These are phyloP conservation scores for Zelleria hepariella DNA, from an alignment of 2,888 invertebrate species.

Conservation along the genomic window DNA sequence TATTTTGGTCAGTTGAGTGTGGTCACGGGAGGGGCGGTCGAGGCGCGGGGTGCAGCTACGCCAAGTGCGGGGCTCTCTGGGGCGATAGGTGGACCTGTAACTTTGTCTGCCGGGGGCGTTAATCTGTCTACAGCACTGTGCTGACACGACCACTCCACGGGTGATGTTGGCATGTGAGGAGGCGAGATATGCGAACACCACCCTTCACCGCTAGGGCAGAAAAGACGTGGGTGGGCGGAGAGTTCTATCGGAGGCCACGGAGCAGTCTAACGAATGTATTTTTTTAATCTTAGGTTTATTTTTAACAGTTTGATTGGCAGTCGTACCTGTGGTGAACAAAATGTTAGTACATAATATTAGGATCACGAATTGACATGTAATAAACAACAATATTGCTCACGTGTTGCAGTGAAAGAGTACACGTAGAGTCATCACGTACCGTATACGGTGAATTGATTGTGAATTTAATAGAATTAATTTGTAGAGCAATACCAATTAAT, in stretches of 20 bases:
- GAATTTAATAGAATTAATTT: constrained; percentile 7
- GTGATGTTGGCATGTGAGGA: constrained; percentile 14
- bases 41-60: constrained; percentile 23
- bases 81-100: constrained; percentile 51
- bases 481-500: neutral
- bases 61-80: constrained; percentile 51
- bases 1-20: neutral
- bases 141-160: constrained; percentile 3
- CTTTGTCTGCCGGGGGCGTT: constrained; percentile 65
- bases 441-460: neutral
- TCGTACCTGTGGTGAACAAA: constrained; percentile 54
- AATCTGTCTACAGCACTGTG: constrained; percentile 30
- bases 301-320: constrained; percentile 26
- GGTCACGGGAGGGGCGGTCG: neutral
- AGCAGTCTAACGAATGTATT: constrained; percentile 28
- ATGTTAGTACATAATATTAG: constrained; percentile 24
- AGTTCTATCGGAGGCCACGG: constrained; percentile 25
- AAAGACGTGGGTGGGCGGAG: constrained; percentile 14
- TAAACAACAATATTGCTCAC: neutral
- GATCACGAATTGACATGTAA: constrained; percentile 1
- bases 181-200: constrained; percentile 19
- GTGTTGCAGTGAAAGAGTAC: neutral
- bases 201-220: constrained; percentile 18
- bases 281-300: constrained; percentile 21
- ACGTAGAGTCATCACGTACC: neutral